Percentiles rank a stretch among this genome's conserved stretches.
These are phyloP conservation scores for Drosophila yakuba DNA, from an alignment of 1,140 invertebrate genomes.

Conservation along the genomic window DNA sequence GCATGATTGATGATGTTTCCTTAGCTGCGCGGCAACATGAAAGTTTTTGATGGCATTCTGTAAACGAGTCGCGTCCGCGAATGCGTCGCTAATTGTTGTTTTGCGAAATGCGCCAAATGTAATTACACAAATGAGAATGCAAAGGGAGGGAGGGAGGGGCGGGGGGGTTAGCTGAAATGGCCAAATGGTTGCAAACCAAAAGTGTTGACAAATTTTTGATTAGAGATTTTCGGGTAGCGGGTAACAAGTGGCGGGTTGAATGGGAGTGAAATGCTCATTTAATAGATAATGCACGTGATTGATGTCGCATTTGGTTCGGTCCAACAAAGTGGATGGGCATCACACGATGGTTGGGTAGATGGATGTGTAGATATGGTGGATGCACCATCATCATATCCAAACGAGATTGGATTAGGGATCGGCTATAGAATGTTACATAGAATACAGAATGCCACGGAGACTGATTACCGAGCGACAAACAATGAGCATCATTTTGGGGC, in stretches of 20 bases:
- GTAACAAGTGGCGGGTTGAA: too few relatives aligned
- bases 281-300: conserved; percentile 44
- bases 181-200: conserved; percentile 10
- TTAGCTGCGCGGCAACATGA: conserved; percentile 31
- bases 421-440: not conserved
- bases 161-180: not conserved
- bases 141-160: not conserved
- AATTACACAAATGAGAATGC: conserved; percentile 77
- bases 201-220: conserved; percentile 53
- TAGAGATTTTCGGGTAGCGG: conserved; percentile 1
- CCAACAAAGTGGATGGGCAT: not conserved
- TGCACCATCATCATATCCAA: not conserved
- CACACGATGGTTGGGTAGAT: too few relatives aligned
- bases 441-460: not conserved
- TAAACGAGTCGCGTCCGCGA: conserved; percentile 68
- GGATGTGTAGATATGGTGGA: not conserved
- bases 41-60: conserved; percentile 64
- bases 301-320: conserved; percentile 23
- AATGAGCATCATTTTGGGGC: conserved; percentile 2
- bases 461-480: conserved; percentile 7
- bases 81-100: conserved; percentile 67
- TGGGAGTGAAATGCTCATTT: conserved; percentile 38
- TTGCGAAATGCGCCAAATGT: conserved; percentile 70
- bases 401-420: conserved; percentile 7
- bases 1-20: conserved; percentile 79